Evolutionary conservation across 1,140 invertebrate species (phyloP).

Genomic region (Habropoda laboriosa): DNA sequence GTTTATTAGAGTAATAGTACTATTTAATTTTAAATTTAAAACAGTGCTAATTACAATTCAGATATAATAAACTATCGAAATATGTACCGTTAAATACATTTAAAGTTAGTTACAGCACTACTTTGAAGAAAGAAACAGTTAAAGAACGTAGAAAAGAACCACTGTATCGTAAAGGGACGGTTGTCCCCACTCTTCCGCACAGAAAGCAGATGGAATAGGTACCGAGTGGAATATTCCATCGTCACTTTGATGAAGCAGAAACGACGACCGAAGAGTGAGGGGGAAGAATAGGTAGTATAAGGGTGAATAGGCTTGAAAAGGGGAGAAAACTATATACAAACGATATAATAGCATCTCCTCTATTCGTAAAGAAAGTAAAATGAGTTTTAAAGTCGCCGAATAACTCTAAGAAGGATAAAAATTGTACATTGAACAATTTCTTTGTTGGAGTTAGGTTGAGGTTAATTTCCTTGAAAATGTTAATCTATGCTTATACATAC

Average conservation of each 20-base stretch:
- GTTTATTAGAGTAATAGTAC: neutral
- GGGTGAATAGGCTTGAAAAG: neutral
- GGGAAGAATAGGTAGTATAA: slow-evolving; percentile 15
- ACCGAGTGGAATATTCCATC: slow-evolving; percentile 80
- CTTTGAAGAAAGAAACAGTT: neutral
- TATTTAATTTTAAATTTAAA: neutral
- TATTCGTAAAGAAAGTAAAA: neutral
- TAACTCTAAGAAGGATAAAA: neutral
- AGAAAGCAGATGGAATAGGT: slow-evolving; percentile 74
- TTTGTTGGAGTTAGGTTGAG: neutral
- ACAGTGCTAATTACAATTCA: neutral
- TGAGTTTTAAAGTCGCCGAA: neutral
- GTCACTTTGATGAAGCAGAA: slow-evolving; percentile 52
- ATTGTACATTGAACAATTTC: neutral
- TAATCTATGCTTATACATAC: neutral
- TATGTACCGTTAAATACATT: neutral
- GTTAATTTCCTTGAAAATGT: neutral
- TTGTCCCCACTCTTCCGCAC: slow-evolving; percentile 55
- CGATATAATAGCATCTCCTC: neutral
- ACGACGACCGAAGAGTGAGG: slow-evolving; percentile 2
- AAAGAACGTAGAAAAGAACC: neutral
- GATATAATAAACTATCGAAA: neutral
- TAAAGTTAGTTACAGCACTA: neutral
- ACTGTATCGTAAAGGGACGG: slow-evolving; percentile 35
- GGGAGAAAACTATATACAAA: neutral